Conservation (phyloP, 2,113 vertebrate species). For the Microcebus griseorufus region DNA sequence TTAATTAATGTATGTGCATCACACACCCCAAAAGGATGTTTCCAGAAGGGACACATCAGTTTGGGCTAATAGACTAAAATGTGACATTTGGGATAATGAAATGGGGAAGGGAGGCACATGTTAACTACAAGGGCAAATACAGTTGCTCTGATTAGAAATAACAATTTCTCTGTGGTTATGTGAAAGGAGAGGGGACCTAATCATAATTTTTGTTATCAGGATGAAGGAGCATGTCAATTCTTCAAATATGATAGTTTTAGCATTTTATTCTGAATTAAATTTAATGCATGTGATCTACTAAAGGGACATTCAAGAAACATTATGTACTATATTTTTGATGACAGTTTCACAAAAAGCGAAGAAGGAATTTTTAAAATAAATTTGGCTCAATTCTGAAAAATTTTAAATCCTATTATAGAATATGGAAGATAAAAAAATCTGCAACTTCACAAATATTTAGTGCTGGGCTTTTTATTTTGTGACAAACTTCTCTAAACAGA, state of each 20-base stretch:
- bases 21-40: not conserved
- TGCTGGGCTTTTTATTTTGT: not conserved
- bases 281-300: constrained; percentile 3
- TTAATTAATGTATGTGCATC: constrained; percentile 5
- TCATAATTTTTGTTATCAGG: not conserved
- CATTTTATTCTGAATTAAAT: constrained; percentile 19
- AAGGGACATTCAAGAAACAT: not conserved
- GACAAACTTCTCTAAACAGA: not conserved
- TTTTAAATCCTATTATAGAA: constrained; percentile 37
- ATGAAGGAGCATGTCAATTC: not conserved
- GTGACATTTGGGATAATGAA: not conserved
- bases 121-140: not conserved
- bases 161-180: not conserved
- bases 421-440: not conserved
- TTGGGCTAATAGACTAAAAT: not conserved
- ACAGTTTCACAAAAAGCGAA: not conserved
- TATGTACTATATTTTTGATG: not conserved
- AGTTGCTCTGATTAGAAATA: not conserved
- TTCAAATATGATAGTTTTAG: not conserved
- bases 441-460: not conserved
- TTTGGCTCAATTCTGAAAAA: constrained; percentile 46
- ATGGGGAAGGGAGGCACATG: not conserved
- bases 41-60: not conserved
- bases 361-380: not conserved
- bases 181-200: not conserved